Evolutionary conservation across 2,888 invertebrate species (phyloP).

Genomic region (Morpho deidamia): DNA sequence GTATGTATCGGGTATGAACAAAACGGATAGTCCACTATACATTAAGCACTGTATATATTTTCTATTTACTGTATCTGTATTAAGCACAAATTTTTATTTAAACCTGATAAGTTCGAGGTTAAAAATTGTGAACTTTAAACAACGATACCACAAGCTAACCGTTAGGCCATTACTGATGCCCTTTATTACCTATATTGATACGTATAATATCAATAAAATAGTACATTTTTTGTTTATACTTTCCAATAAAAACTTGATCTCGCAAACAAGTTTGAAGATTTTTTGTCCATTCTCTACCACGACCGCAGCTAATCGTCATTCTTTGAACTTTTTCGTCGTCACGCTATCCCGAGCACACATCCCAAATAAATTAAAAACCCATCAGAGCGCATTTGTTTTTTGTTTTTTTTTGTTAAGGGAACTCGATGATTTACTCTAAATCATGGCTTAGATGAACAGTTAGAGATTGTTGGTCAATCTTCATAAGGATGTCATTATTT

Average conservation of each 20-base stretch:
- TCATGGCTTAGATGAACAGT: slow-evolving; percentile 26
- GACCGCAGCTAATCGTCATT: slow-evolving; percentile 41
- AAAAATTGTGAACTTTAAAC: too few species aligned
- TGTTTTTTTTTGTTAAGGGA: slow-evolving; percentile 23
- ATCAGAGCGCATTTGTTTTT: slow-evolving; percentile 43
- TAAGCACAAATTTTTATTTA: too few species aligned
- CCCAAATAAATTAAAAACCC: slow-evolving; percentile 65
- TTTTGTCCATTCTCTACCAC: slow-evolving; percentile 9
- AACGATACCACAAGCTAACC: too few species aligned
- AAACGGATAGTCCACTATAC: too few species aligned
- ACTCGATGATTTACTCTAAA: slow-evolving; percentile 19
- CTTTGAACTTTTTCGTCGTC: slow-evolving; percentile 38
- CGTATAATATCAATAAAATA: neutral
- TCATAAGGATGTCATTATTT: too few species aligned
- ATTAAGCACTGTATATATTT: too few species aligned
- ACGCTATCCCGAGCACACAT: slow-evolving; percentile 36
- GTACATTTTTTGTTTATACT: neutral
- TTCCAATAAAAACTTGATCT: slow-evolving; percentile 3
- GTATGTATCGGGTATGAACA: too few species aligned
- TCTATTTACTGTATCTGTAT: too few species aligned
- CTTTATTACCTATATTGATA: too few species aligned
- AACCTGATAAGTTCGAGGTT: too few species aligned
- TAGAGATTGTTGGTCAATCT: neutral
- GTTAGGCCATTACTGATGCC: too few species aligned
- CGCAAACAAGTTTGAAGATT: slow-evolving; percentile 6